Evolutionary conservation across 2,113 vertebrate species (phyloP).

Genomic region (Vireo altiloquus): DNA sequence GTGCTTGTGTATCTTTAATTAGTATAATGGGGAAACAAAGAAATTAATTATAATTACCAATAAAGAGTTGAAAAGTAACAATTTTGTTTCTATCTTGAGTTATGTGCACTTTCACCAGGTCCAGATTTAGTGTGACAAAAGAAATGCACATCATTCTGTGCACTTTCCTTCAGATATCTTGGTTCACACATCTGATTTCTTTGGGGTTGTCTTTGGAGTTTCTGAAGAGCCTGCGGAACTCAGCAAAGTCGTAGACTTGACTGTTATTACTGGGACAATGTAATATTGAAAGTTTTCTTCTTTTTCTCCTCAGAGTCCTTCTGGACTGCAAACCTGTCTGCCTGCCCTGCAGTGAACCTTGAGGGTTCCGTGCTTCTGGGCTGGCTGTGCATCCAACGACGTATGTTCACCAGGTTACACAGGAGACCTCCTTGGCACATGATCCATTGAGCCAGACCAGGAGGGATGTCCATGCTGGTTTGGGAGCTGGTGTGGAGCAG

Average conservation of each 20-base stretch:
- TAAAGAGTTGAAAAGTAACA: background rate
- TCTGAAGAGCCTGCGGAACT: background rate
- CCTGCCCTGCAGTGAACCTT: background rate
- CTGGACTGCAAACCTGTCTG: background rate
- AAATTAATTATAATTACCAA: background rate
- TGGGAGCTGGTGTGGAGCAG: background rate
- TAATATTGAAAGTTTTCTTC: background rate
- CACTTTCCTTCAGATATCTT: background rate
- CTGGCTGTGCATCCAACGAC: background rate
- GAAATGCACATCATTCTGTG: background rate
- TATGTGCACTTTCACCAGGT: background rate
- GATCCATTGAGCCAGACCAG: background rate
- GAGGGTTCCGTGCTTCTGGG: background rate
- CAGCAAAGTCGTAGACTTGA: background rate
- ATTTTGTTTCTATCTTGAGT: background rate
- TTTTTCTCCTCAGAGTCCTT: background rate
- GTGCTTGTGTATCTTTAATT: background rate
- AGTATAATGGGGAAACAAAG: background rate
- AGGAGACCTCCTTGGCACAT: background rate
- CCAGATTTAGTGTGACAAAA: background rate
- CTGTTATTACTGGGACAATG: background rate
- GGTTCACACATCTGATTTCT: background rate
- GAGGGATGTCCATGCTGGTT: rapidly evolving
- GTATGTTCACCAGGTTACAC: rapidly evolving
- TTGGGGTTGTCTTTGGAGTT: background rate